Conservation (phyloP, 1,140 invertebrate species). For the Brachystomella parvula region DNA sequence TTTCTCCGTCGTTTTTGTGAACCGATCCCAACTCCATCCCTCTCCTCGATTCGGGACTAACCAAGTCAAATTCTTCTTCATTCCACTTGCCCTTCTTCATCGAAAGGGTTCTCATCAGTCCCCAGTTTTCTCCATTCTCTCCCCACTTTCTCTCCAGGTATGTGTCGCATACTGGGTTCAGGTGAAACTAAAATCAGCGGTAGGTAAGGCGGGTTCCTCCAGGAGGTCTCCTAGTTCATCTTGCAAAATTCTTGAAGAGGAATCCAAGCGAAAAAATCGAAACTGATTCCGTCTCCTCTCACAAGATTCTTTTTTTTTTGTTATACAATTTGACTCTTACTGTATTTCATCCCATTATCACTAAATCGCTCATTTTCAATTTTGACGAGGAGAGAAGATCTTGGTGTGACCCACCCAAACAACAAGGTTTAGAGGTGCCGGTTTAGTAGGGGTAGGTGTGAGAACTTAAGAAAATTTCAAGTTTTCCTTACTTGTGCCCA, state of each 20-base stretch:
- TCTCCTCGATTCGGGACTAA: neutral
- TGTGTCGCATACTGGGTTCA: neutral
- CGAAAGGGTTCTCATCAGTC: neutral
- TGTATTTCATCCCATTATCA: too few species aligned
- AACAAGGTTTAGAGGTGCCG: too few species aligned
- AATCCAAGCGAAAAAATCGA: neutral
- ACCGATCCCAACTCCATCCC: neutral
- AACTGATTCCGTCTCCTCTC: neutral
- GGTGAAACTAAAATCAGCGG: too few species aligned
- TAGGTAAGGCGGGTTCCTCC: neutral
- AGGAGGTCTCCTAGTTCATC: neutral
- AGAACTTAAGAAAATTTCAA: too few species aligned
- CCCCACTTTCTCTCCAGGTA: neutral
- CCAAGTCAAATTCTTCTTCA: neutral
- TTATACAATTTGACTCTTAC: neutral
- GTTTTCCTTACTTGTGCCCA: too few species aligned
- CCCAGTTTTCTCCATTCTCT: neutral
- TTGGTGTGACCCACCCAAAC: too few species aligned
- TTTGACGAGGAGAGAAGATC: too few species aligned
- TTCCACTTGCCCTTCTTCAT: neutral
- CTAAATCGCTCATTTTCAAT: too few species aligned
- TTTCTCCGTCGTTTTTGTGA: neutral
- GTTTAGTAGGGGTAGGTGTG: too few species aligned
- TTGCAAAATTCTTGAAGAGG: neutral
- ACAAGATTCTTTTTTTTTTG: neutral